Base-by-base conservation (phyloP, 2,888 invertebrate species). In the Limnephilus marmoratus region DNA sequence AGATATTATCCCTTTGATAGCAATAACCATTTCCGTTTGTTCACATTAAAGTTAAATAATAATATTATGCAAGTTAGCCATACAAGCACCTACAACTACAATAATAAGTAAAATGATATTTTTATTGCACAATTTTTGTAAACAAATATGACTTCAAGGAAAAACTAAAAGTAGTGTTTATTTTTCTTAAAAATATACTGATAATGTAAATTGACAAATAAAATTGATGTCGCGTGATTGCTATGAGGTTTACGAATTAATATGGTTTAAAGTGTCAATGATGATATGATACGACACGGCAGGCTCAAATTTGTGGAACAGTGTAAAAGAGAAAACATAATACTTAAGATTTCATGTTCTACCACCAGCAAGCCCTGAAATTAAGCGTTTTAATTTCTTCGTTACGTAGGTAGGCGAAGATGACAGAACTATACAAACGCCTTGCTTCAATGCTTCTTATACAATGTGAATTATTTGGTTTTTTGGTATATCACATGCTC, bases 1-100 rank as follows among this genome's bases (percentile, higher is more conserved):
- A 83, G 31, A 83, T 83, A 83, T n/a, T 83, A 29, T 37, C 15
- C 83, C 83, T 83, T 31, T 83, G 83, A 83, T 83, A 83, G 83
- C 34, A 83, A 83, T 83, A 83, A 83, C 31, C 83, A 31, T 83
- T 83, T 83, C 31, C 83, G 31, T 83, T 83, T 83, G 83, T 34
- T 9, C 13, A 83, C 45, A 11, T 45, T 45, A 12, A 82, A 68
- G 83, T 83, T 83, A 34, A 83, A 83, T 83, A 37, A 83, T 5
- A 68, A 68, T 24, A 24, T 18, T 68, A 68, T 68, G 53, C 24
- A 18, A 68, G 24, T 68, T 68, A 68, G 18, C 24, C 24, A 5
- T 68, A 68, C 5, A 18, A 68, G 53, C 7, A 18, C 24, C 53
- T 37, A 31, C 31, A 37, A 34, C 34, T 5, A 5, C 13, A 13